phyloP scores from a whole-genome alignment of 2,888 invertebrate species.

The Lasioglossum figueresi region DNA sequence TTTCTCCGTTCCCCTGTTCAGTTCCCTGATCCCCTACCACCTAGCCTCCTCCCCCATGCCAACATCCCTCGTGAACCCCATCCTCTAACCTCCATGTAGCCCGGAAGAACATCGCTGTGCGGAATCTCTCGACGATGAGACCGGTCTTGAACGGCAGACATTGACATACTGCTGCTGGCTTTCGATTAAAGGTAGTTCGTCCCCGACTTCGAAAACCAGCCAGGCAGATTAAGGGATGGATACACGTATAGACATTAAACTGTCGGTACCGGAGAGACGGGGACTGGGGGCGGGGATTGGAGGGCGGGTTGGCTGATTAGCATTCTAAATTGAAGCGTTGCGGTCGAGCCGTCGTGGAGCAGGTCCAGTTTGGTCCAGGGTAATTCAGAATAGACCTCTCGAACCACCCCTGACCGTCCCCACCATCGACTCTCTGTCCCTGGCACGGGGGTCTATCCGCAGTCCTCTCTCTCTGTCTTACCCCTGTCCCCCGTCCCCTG shows the following conservation, averaged over 20 bases:
- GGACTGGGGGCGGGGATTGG: conserved; percentile 37
- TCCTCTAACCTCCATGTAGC: background rate
- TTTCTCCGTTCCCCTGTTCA: background rate
- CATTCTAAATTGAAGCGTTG: conserved; percentile 84
- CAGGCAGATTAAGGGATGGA: conserved; percentile 75
- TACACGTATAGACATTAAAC: conserved; percentile 80
- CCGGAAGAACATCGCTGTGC: conserved; percentile 51
- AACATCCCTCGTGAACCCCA: background rate
- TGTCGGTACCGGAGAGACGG: conserved; percentile 62
- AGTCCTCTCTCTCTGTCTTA: conserved; percentile 30
- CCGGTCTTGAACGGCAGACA: conserved; percentile 59
- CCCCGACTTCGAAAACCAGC: conserved; percentile 50
- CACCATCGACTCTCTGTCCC: conserved; percentile 52
- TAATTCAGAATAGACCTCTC: conserved; percentile 76
- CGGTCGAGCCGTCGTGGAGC: conserved; percentile 77
- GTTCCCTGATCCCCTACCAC: background rate
- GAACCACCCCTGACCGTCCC: conserved; percentile 59
- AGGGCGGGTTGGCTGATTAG: conserved; percentile 79
- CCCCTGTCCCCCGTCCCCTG: background rate
- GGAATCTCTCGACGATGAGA: conserved; percentile 53
- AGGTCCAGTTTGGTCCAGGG: conserved; percentile 76
- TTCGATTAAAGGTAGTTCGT: conserved; percentile 56
- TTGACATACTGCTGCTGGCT: conserved; percentile 65
- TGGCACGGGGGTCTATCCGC: conserved; percentile 47
- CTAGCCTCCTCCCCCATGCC: background rate